These are phyloP conservation scores for Therioaphis trifolii DNA, from an alignment of 2,888 invertebrate species.

Conservation along the genomic window DNA sequence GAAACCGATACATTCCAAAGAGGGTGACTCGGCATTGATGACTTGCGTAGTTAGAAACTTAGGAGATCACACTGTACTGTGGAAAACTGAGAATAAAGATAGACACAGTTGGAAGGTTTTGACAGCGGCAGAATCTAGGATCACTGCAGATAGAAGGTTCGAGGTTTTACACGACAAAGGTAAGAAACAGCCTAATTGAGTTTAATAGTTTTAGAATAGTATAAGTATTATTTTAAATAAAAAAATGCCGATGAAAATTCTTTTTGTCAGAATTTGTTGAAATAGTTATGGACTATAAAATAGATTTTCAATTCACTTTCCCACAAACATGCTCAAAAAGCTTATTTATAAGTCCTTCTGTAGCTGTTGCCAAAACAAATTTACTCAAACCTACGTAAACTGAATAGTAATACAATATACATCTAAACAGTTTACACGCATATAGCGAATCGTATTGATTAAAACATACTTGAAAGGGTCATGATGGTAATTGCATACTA, in stretches of 20 bases:
- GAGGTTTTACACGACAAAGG: constrained; percentile 82
- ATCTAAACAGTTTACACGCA: background rate
- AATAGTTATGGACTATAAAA: constrained; percentile 4
- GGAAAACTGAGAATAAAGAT: constrained; percentile 77
- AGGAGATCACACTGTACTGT: constrained; percentile 80
- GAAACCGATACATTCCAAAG: constrained; percentile 73
- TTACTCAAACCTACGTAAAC: constrained; percentile 32
- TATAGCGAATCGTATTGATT: constrained; percentile 32
- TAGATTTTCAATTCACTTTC: constrained; percentile 21
- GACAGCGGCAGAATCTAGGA: constrained; percentile 80
- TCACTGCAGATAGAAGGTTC: constrained; percentile 80
- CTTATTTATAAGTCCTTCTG: constrained; percentile 35
- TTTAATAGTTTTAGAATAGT: background rate
- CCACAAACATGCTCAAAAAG: background rate
- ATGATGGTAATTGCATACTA: constrained; percentile 24
- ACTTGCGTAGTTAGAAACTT: constrained; percentile 83
- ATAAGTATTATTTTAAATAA: background rate
- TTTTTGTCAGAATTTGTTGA: background rate
- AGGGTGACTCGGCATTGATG: constrained; percentile 82
- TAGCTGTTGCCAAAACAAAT: constrained; percentile 44
- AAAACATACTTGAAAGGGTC: constrained; percentile 44
- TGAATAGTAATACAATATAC: constrained; percentile 39
- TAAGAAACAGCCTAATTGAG: no score
- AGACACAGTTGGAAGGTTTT: constrained; percentile 72
- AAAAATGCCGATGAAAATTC: background rate